These are phyloP conservation scores for Anguilla rostrata DNA, from an alignment of 2,113 vertebrate genomes.

Conservation along the genomic window DNA sequence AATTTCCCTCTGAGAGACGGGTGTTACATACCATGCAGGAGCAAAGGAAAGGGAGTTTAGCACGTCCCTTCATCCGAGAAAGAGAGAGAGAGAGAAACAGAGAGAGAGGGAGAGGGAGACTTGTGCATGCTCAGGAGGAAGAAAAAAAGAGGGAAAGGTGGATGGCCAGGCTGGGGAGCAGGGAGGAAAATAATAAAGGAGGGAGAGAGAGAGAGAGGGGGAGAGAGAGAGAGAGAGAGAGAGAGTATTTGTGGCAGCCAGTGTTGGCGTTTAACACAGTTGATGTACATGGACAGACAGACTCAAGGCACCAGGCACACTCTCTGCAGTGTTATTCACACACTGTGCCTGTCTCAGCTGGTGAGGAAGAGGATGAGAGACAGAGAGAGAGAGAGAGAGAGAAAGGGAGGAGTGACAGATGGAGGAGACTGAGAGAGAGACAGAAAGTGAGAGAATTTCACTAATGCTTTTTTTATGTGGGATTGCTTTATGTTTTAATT, in stretches of 20 bases:
- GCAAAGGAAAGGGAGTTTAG: slow-evolving; percentile 77
- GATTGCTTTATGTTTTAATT: slow-evolving; percentile 36
- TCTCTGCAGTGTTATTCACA: slow-evolving; percentile 66
- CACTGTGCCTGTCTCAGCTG: slow-evolving; percentile 46
- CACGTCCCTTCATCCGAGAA: slow-evolving; percentile 78
- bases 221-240: slow-evolving; percentile 44
- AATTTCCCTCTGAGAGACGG: slow-evolving; percentile 24
- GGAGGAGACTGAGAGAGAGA: slow-evolving; percentile 7
- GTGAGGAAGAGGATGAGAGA: slow-evolving; percentile 50
- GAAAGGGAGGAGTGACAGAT: slow-evolving; percentile 12
- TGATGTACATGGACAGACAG: slow-evolving; percentile 56
- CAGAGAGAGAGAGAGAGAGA: slow-evolving; percentile 2
- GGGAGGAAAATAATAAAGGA: background rate
- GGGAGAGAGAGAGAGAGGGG: no score
- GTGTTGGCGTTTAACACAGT: slow-evolving; percentile 58
- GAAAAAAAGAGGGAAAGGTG: slow-evolving; percentile 12
- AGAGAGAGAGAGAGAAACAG: slow-evolving; percentile 52
- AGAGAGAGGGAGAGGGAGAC: slow-evolving; percentile 38
- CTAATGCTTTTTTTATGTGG: slow-evolving; percentile 31
- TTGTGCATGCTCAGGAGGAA: slow-evolving; percentile 67
- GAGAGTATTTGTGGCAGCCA: slow-evolving; percentile 65
- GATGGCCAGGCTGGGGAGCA: background rate
- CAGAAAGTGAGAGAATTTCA: slow-evolving; percentile 34
- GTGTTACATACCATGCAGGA: slow-evolving; percentile 77
- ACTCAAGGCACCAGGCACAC: slow-evolving; percentile 58